These are phyloP conservation scores for Ornithoptera priamus DNA, from an alignment of 2,888 invertebrate species.

Conservation along the genomic window DNA sequence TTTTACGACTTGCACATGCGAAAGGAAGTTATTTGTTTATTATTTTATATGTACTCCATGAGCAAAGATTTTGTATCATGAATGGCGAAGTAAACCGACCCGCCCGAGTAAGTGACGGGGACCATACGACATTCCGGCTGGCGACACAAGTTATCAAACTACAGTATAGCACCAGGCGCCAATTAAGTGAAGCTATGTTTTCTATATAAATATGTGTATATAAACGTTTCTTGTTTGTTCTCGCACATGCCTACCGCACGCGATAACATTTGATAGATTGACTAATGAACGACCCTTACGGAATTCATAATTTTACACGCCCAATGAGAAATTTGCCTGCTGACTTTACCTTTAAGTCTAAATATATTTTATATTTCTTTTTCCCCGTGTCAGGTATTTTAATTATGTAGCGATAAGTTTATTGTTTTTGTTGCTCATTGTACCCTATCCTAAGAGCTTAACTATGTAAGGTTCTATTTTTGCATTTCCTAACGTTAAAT, in stretches of 20 bases:
- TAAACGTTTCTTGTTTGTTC: constrained; percentile 28
- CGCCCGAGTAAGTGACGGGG: background rate
- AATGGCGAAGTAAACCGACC: background rate
- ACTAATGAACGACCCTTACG: constrained; percentile 52
- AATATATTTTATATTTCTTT: constrained; percentile 23
- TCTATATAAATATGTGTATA: constrained; percentile 14
- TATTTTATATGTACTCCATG: no score
- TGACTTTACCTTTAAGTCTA: constrained; percentile 29
- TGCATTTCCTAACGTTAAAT: no score
- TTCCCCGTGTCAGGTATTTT: constrained; percentile 8
- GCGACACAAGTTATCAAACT: constrained; percentile 25
- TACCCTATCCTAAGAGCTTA: background rate
- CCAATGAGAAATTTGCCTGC: constrained; percentile 39
- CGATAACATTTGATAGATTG: constrained; percentile 50
- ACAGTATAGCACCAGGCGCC: constrained; percentile 21
- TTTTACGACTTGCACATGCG: no score
- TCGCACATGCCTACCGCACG: constrained; percentile 32
- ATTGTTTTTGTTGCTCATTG: background rate
- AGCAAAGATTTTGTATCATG: background rate
- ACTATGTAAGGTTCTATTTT: no score
- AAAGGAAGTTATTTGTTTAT: no score
- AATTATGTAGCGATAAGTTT: constrained; percentile 10
- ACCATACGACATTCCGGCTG: constrained; percentile 5
- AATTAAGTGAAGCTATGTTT: constrained; percentile 22
- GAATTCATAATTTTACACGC: constrained; percentile 37